These are phyloP conservation scores for Oryzias dopingdopingensis DNA, from an alignment of 2,797 vertebrate species.

Conservation along the genomic window DNA sequence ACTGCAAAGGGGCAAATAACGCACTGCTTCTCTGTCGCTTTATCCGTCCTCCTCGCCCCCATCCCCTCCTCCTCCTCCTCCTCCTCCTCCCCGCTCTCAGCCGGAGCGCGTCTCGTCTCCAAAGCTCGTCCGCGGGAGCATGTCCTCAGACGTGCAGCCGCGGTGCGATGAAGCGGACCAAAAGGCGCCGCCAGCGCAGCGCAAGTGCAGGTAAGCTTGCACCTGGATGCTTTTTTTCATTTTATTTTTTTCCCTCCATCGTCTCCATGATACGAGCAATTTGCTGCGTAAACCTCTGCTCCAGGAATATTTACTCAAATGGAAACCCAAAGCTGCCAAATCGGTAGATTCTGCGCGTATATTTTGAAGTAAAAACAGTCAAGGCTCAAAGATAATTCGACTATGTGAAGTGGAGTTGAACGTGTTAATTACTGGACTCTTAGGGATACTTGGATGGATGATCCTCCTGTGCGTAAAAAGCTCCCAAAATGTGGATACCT, in stretches of 20 bases:
- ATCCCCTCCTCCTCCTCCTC: neutral
- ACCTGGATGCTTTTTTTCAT: neutral
- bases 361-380: neutral
- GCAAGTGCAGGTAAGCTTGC: constrained; percentile 68
- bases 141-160: constrained; percentile 80
- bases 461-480: constrained; percentile 23
- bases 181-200: constrained; percentile 56
- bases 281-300: neutral
- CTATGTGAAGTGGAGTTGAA: constrained; percentile 7
- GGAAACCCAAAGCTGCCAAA: constrained; percentile 7
- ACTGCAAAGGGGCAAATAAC: constrained; percentile 18
- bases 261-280: neutral
- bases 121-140: constrained; percentile 71
- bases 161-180: constrained; percentile 72
- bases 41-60: neutral
- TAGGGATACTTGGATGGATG: constrained; percentile 10
- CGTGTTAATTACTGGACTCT: neutral
- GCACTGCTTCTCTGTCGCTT: constrained; percentile 13
- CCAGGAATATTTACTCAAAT: constrained; percentile 8
- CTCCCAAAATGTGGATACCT: neutral
- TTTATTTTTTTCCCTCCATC: too few relatives aligned
- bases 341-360: neutral
- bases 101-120: constrained; percentile 63
- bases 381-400: constrained; percentile 25
- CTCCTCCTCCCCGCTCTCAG: constrained; percentile 35